Evolutionary conservation across 2,797 vertebrate species (phyloP), one percentile per base, ranked within the genome.

Genomic region (Eulemur coronatus): DNA sequence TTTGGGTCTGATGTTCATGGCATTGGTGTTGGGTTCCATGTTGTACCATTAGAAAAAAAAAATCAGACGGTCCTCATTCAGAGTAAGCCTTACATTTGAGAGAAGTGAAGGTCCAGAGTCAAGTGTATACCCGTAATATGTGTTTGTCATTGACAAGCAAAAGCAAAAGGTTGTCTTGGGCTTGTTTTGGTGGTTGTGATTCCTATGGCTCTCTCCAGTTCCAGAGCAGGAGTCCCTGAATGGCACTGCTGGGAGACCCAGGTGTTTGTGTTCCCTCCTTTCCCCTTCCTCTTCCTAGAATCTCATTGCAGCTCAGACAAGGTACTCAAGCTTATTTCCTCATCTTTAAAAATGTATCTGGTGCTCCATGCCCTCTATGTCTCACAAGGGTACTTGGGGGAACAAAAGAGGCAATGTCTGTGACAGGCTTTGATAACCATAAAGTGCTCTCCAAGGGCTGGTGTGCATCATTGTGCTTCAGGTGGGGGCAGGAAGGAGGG

Each of bases 291-390:
- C n/a, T 15, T 93, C 79, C 38, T 38, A 20, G 55, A 91, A 84
- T 59, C 61, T 91, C 15, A 8, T 92, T 97, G 61, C 63, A 85
- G n/a, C 33, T 75, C 73, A 81, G 22, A 95, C 10, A 41, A 92
- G 35, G 63, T 48, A 79, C 69, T 90, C 50, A 90, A 70, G 63
- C 61, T 35, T 97, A 14, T 91, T 92, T 96, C 41, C 52, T 96
- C 59, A 80, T 94, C 91, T 85, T 96, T 96, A 79, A 97, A 94
- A 92, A 59, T 33, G 46, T 69, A 92, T 78, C 67, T 94, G 33
- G 80, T 92, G 57, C 61, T 90, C 73, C 81, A 35, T 69, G 79
- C 38, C 89, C 75, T 93, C 96, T 94, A 76, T 70, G 14, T 91
- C 67, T 96, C 78, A 92, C 38, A 95, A 97, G 85, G 59, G 67